phyloP scores from a whole-genome alignment of 2,113 vertebrate species.

The Ptyas mucosa region DNA sequence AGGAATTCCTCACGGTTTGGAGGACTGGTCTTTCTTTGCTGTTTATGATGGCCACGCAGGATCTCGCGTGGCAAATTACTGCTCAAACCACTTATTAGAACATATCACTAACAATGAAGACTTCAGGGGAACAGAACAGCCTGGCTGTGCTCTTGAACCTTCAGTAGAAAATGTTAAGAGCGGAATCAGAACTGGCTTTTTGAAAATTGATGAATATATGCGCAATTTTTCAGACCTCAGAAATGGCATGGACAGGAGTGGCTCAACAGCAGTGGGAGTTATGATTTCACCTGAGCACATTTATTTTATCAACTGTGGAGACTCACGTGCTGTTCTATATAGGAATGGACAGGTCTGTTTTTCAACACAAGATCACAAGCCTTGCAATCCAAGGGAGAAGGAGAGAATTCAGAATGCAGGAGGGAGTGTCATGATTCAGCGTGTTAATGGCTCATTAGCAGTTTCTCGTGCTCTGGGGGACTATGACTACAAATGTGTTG shows the following conservation, averaged over 20 bases:
- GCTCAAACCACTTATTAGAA: constrained; percentile 92
- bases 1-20: constrained; percentile 90
- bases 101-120: constrained; percentile 92
- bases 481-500: constrained; percentile 98
- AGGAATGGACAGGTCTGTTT: constrained; percentile 91
- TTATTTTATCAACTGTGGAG: constrained; percentile 98
- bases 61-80: constrained; percentile 96
- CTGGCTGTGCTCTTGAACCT: constrained; percentile 76
- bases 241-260: constrained; percentile 96
- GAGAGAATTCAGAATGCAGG: constrained; percentile 99
- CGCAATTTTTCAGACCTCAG: constrained; percentile 96
- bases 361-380: constrained; percentile 98
- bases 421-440: constrained; percentile 97
- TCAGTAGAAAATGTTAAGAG: constrained; percentile 89
- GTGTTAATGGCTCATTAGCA: constrained; percentile 95
- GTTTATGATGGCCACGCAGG: constrained; percentile 97
- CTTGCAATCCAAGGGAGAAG: constrained; percentile 94
- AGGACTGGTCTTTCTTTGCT: constrained; percentile 96
- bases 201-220: constrained; percentile 98
- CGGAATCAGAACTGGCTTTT: constrained; percentile 93
- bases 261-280: constrained; percentile 93
- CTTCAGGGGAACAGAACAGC: constrained; percentile 74
- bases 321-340: constrained; percentile 92
- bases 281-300: constrained; percentile 90
- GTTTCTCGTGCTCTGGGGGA: constrained; percentile 96